A percentile compares a stretch with the other conserved stretches of the same genome.
These are phyloP conservation scores for Spermophilus dauricus DNA, from an alignment of 2,113 vertebrate genomes.

Conservation along the genomic window DNA sequence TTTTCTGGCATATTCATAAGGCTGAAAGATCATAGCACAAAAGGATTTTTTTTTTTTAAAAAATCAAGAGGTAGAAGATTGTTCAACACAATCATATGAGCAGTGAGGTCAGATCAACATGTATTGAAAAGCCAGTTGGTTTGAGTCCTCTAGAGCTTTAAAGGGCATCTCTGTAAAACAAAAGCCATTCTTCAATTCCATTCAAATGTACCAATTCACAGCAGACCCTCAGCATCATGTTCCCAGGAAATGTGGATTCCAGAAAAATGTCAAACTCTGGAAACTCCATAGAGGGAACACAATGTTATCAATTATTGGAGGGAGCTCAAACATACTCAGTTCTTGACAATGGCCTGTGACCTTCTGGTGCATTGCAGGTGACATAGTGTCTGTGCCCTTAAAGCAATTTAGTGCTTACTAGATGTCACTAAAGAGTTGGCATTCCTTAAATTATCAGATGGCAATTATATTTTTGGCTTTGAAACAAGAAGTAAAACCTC, in stretches of 20 bases:
- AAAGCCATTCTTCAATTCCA: slow-evolving; percentile 1
- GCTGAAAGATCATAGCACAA: slow-evolving; percentile 49
- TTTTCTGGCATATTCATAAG: slow-evolving; percentile 47
- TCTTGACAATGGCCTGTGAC: slow-evolving; percentile 76
- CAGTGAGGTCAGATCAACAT: slow-evolving; percentile 19
- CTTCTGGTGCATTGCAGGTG: slow-evolving; percentile 86
- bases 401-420: slow-evolving; percentile 84
- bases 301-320: slow-evolving; percentile 62
- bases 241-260: not conserved
- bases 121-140: slow-evolving; percentile 36
- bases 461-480: slow-evolving; percentile 88
- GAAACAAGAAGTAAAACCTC: slow-evolving; percentile 87
- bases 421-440: slow-evolving; percentile 85
- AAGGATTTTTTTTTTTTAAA: not conserved
- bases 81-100: slow-evolving; percentile 52
- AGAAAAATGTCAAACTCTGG: slow-evolving; percentile 58
- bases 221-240: not conserved
- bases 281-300: not conserved
- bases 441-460: slow-evolving; percentile 88
- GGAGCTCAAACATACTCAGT: slow-evolving; percentile 71
- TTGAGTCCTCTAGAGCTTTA: slow-evolving; percentile 10
- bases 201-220: not conserved
- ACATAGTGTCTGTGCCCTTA: slow-evolving; percentile 80
- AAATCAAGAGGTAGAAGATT: slow-evolving; percentile 14
- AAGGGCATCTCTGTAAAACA: slow-evolving; percentile 64